These are phyloP conservation scores for Austrofundulus limnaeus DNA, from an alignment of 2,113 vertebrate species.

Conservation along the genomic window DNA sequence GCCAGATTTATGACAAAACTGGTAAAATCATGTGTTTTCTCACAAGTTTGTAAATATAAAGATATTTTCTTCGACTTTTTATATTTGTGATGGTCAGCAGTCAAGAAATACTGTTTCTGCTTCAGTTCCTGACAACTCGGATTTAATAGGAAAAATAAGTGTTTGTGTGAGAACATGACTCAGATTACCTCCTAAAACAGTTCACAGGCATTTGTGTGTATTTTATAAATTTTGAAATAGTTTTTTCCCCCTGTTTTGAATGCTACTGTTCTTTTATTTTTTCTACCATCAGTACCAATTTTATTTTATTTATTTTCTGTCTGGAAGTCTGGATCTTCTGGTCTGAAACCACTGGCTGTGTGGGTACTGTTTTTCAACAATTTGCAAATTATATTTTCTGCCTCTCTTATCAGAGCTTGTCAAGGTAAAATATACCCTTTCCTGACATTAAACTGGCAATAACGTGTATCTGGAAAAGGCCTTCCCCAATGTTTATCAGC, in stretches of 20 bases:
- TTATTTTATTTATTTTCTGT: too few species aligned
- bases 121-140: slow-evolving; percentile 22
- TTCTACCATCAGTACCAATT: slow-evolving; percentile 18
- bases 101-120: not conserved
- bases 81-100: slow-evolving; percentile 33
- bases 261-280: slow-evolving; percentile 7
- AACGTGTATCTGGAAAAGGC: slow-evolving; percentile 41
- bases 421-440: slow-evolving; percentile 62
- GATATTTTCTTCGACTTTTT: slow-evolving; percentile 6
- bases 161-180: slow-evolving; percentile 24
- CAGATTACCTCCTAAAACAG: not conserved
- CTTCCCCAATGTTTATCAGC: slow-evolving; percentile 68
- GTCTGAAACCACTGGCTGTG: slow-evolving; percentile 1
- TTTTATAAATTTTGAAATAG: slow-evolving; percentile 9
- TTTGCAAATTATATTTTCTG: slow-evolving; percentile 43
- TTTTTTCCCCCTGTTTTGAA: slow-evolving; percentile 22
- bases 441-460: slow-evolving; percentile 52
- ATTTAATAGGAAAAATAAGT: slow-evolving; percentile 23
- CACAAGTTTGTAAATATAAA: too few species aligned
- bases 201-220: not conserved
- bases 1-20: too few species aligned
- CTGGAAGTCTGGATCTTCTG: not conserved
- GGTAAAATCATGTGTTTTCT: too few species aligned
- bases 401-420: slow-evolving; percentile 55
- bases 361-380: slow-evolving; percentile 35